Evolutionary conservation across 2,113 vertebrate species (phyloP), one percentile per base, ranked within the genome.

Genomic region (Nesospiza acunhae): DNA sequence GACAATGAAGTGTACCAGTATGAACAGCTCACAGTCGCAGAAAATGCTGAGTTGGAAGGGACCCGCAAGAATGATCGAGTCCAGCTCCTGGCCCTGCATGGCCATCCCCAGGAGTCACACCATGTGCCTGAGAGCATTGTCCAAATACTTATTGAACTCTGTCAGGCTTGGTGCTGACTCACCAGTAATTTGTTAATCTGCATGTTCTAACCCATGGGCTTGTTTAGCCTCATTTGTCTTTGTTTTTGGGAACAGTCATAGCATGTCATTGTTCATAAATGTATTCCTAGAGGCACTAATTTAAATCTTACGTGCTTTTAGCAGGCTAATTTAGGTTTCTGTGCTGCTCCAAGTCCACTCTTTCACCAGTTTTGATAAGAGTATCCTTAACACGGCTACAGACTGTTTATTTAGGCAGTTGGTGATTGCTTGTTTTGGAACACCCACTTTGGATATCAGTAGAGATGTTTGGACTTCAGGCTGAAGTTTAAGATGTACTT

Each of bases 401-500:
- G 9, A 55, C 52, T 19, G 15, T 88, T 87, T 91, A 46, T 82
- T 91, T 93, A 47, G 74, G 78, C 62, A 55, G 26, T 63, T 55
- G 50, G 31, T 55, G 55, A 63, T 74, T 69, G 64, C 80, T 93
- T 86, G 12, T 18, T 75, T 93, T 94, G 81, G 66, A 96, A 28
- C 60, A 56, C 24, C 72, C 63, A 13, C 47, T 78, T 55, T 55
- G 52, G 39, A 3, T 91, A 59, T 93, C 74, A 60, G 64, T 24
- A 63, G 33, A 87, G 30, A n/a, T 47, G 22, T 79, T 68, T 84
- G 75, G 73, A 84, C 60, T 84, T 93, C 21, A 64, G 69, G 55
- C 49, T 79, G 37, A 83, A 82, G n/a, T 73, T 85, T 64, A 90
- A 88, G 52, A 83, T 73, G 22, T 88, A 46, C 53, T 85, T 91